Conservation (phyloP, 2,888 invertebrate species). For the Megaustenia siamemsis region DNA sequence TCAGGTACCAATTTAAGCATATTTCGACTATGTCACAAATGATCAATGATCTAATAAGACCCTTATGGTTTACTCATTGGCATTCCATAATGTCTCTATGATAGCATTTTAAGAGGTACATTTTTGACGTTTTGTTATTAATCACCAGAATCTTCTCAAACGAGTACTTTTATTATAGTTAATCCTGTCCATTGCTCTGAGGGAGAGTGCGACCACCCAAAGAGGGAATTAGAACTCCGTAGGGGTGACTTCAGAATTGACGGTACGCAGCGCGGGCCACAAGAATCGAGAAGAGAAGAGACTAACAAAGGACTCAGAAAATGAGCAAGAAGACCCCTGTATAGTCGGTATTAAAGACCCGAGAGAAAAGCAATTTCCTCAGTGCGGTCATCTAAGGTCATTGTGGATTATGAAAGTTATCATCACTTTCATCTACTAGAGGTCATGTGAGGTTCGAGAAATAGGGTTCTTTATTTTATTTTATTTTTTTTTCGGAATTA, state of each 20-base stretch:
- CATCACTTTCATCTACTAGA: neutral
- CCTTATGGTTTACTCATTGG: no score
- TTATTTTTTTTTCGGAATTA: no score
- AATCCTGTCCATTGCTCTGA: neutral
- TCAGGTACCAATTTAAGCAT: no score
- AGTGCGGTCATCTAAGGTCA: neutral
- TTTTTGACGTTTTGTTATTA: no score
- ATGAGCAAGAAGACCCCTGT: neutral
- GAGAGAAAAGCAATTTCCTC: neutral
- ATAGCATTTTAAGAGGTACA: no score
- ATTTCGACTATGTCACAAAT: no score
- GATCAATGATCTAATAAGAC: no score
- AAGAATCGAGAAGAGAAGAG: neutral
- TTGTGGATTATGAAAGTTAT: neutral
- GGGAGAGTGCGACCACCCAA: neutral
- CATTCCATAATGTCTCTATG: no score
- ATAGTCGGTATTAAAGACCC: neutral
- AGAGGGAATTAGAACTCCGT: neutral
- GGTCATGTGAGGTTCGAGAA: no score
- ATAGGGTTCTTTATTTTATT: no score
- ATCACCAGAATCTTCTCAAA: no score
- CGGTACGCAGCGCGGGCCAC: no score
- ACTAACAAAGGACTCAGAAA: neutral
- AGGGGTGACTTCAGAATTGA: neutral
- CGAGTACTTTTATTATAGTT: neutral